phyloP scores from a whole-genome alignment of 2,888 invertebrate species.

The Brachypterus glaber region DNA sequence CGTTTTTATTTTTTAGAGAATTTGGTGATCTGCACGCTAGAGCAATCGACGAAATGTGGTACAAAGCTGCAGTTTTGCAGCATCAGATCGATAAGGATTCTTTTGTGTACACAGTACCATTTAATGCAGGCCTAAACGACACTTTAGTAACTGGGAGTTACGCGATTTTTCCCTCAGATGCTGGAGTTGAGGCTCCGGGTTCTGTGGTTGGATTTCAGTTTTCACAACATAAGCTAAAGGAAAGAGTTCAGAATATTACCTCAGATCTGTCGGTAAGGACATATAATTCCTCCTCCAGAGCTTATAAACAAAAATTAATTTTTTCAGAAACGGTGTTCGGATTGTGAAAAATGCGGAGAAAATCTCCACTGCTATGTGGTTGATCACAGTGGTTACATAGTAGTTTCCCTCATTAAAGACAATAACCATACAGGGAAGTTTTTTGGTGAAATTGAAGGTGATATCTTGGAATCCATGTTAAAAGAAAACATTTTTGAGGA shows the following conservation, averaged over 20 bases:
- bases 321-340: constrained; percentile 39
- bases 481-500: constrained; percentile 60
- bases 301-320: neutral
- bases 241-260: constrained; percentile 62
- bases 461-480: constrained; percentile 68
- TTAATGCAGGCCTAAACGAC: constrained; percentile 37
- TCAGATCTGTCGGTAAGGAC: constrained; percentile 41
- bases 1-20: constrained; percentile 43
- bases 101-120: constrained; percentile 68
- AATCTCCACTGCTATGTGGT: constrained; percentile 76
- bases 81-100: constrained; percentile 68
- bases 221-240: constrained; percentile 58
- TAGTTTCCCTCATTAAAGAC: constrained; percentile 58
- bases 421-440: constrained; percentile 66
- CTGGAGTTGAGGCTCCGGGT: constrained; percentile 67
- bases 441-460: constrained; percentile 73
- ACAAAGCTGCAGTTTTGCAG: constrained; percentile 80
- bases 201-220: constrained; percentile 85
- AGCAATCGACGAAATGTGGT: constrained; percentile 86
- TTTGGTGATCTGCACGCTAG: constrained; percentile 68
- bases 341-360: constrained; percentile 51
- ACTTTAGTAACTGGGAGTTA: constrained; percentile 69
- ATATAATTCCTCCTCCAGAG: neutral
- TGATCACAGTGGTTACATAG: constrained; percentile 83
- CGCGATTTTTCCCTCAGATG: constrained; percentile 74